Conservation (phyloP, 2,888 invertebrate genomes). For the Ypsolopha sequella region DNA sequence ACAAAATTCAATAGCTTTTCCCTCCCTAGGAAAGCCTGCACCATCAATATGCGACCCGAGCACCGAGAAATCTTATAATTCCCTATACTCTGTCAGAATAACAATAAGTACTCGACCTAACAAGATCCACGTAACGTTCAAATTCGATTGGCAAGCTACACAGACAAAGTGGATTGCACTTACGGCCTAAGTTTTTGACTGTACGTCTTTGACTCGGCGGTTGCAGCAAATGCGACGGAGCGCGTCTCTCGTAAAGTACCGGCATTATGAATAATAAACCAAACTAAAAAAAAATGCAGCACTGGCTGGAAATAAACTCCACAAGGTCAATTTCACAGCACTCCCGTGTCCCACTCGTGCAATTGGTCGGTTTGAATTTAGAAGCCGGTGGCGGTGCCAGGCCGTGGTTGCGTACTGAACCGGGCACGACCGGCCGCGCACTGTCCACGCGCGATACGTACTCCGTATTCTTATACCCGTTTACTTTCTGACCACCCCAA, state of each 20-base stretch:
- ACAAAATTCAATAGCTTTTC: slow-evolving; percentile 27
- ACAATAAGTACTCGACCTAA: slow-evolving; percentile 14
- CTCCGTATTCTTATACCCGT: slow-evolving; percentile 46
- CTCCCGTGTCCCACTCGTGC: slow-evolving; percentile 35
- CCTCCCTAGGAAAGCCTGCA: slow-evolving; percentile 12
- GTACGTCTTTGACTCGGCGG: slow-evolving; percentile 21
- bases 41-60: slow-evolving; percentile 30
- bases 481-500: background rate
- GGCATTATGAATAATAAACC: slow-evolving; percentile 29
- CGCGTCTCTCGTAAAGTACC: slow-evolving; percentile 48
- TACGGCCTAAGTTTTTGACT: slow-evolving; percentile 43
- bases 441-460: slow-evolving; percentile 46
- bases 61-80: slow-evolving; percentile 22
- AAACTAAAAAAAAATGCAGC: slow-evolving; percentile 15
- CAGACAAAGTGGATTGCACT: slow-evolving; percentile 22
- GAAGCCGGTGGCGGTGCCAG: slow-evolving; percentile 41
- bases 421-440: slow-evolving; percentile 55
- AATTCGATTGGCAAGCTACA: slow-evolving; percentile 11
- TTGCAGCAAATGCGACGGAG: slow-evolving; percentile 36
- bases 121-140: slow-evolving; percentile 20
- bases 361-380: slow-evolving; percentile 23
- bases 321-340: slow-evolving; percentile 46
- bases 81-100: slow-evolving; percentile 10
- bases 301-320: slow-evolving; percentile 10
- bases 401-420: slow-evolving; percentile 21